Evolutionary conservation across 1,140 invertebrate species (phyloP), one percentile per base, ranked within the genome.

Genomic region (Calliphora vicina): DNA sequence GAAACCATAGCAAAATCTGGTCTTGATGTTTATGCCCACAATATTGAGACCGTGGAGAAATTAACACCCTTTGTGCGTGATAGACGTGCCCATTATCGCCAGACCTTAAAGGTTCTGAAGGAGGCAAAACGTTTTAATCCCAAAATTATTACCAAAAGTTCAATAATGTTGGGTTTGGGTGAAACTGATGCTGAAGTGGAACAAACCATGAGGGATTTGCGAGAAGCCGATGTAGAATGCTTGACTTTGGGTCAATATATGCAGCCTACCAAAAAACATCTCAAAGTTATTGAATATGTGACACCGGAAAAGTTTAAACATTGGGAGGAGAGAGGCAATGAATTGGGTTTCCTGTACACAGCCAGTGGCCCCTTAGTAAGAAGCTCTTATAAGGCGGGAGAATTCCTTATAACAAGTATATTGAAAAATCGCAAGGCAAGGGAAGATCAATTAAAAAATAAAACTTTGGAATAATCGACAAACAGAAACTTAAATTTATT

Each of bases 211-310:
- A 93, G 93, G 91, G 97, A 98, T 92, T 91, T 99, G 5, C 92
- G 94, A 83, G 88, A 91, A 20, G 94, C 92, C 43, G 95, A 95
- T 29, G 98, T 99, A 0, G 98, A 99, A 89, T 99, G 98, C 90
- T 86, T 99, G 0, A 99, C 99, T 1, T 91, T 99, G 9, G 99
- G 99, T 0, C 99, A 99, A 90, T 99, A 99, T 90, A 99, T 99
- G 98, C 99, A 99, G 90, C 98, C 99, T 0, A 99, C 98, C 2
- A 99, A 99, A 89, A 93, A 95, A 78, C 99, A 99, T 92, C 91
- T 99, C 6, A 98, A 97, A 92, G 97, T 99, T 0, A 95, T 96
- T 78, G 98, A 99, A 91, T 99, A 99, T 91, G 96, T 99, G 0
- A 99, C 97, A 1, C 98, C 98, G 0, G 96, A 96, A 84, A 99